phyloP scores from a whole-genome alignment of 2,888 invertebrate species.

The Fissipunctia ypsillon region DNA sequence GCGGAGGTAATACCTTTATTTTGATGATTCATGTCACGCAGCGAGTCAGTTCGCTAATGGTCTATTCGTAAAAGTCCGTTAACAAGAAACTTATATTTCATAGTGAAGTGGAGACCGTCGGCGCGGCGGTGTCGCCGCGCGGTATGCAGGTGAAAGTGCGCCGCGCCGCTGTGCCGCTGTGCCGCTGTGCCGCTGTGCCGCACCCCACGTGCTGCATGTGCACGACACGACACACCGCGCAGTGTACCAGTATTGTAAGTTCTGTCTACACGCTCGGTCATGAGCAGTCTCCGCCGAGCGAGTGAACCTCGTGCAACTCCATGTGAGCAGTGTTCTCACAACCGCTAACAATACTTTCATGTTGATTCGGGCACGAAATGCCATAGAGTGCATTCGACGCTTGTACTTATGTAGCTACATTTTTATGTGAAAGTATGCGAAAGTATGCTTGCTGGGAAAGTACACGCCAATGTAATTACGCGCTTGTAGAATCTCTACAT shows the following conservation, averaged over 20 bases:
- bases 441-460: constrained; percentile 42
- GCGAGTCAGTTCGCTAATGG: constrained; percentile 20
- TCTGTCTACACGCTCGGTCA: too few species aligned
- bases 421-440: constrained; percentile 58
- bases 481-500: constrained; percentile 31
- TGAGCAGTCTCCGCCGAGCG: too few species aligned
- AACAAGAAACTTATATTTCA: constrained; percentile 38
- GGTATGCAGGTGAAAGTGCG: constrained; percentile 66
- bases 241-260: neutral
- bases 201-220: constrained; percentile 30
- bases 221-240: neutral
- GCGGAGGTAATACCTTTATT: constrained; percentile 26
- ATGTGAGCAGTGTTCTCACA: too few species aligned
- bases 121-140: constrained; percentile 18
- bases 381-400: constrained; percentile 32
- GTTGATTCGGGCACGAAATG: constrained; percentile 33
- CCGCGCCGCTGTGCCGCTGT: too few species aligned
- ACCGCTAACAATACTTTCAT: too few species aligned
- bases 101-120: constrained; percentile 1
- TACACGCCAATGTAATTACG: constrained; percentile 39
- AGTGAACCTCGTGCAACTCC: too few species aligned
- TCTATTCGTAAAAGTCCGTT: constrained; percentile 40
- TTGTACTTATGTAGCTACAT: constrained; percentile 2
- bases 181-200: too few species aligned
- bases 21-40: constrained; percentile 41